Conservation (phyloP, 2,797 vertebrate genomes). For the Schizopygopsis malacanthus region DNA sequence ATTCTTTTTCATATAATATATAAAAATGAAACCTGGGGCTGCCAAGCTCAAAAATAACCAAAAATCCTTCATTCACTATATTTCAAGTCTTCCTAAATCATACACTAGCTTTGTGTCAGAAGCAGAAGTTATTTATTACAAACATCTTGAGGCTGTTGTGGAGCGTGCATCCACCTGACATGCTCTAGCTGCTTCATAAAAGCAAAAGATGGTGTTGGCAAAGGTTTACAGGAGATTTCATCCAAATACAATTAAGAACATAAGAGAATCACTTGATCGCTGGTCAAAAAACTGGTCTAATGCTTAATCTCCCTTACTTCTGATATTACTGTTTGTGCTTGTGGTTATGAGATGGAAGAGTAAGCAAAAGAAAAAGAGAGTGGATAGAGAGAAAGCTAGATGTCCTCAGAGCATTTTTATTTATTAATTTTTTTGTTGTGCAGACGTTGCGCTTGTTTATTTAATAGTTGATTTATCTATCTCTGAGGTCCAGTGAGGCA, state of each 20-base stretch:
- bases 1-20: not conserved
- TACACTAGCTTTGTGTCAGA: not conserved
- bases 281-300: not conserved
- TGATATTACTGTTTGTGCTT: not conserved
- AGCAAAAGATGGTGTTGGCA: not conserved
- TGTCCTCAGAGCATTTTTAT: slow-evolving; percentile 5
- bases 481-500: slow-evolving; percentile 54
- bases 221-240: not conserved
- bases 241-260: not conserved
- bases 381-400: slow-evolving; percentile 24
- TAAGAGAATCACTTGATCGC: not conserved
- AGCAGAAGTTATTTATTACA: too few species aligned
- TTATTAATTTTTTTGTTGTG: slow-evolving; percentile 5
- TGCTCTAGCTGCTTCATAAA: not conserved
- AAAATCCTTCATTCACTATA: not conserved
- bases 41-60: not conserved
- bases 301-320: not conserved
- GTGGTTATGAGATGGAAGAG: not conserved
- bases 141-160: not conserved
- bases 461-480: slow-evolving; percentile 62
- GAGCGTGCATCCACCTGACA: not conserved
- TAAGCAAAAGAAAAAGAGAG: slow-evolving; percentile 5
- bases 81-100: not conserved
- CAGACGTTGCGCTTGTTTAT: slow-evolving; percentile 51
- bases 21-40: not conserved